Evolutionary conservation across 2,888 invertebrate species (phyloP).

Genomic region (Pilophorus perplexus): DNA sequence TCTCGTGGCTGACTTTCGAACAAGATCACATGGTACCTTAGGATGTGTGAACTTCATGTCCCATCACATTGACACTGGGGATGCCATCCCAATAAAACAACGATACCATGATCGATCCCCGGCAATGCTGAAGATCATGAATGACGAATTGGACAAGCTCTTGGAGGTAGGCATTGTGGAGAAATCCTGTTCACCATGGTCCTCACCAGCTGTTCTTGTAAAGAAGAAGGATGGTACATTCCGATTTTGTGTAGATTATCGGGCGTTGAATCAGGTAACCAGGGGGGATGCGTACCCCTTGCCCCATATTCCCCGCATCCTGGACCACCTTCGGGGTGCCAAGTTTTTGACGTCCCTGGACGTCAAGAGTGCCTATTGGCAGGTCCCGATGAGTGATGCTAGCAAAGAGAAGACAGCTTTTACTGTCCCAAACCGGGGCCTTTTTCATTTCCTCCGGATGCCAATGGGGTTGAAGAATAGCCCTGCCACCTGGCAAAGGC

Average conservation of each 20-base stretch:
- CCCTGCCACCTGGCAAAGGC: conserved; percentile 40
- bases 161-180: conserved; percentile 47
- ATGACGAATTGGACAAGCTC: too few relatives aligned
- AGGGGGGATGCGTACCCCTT: conserved; percentile 46
- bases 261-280: conserved; percentile 44
- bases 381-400: conserved; percentile 41
- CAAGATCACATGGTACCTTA: not conserved
- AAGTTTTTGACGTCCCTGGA: conserved; percentile 39
- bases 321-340: conserved; percentile 43
- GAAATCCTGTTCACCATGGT: conserved; percentile 48
- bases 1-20: not conserved
- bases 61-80: not conserved
- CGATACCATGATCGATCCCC: conserved; percentile 31
- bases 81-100: not conserved
- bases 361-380: too few relatives aligned
- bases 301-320: conserved; percentile 42
- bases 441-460: conserved; percentile 48
- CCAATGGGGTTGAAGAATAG: conserved; percentile 45
- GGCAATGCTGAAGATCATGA: conserved; percentile 44
- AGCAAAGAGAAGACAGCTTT: conserved; percentile 47
- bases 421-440: too few relatives aligned
- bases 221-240: conserved; percentile 48
- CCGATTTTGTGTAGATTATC: too few relatives aligned
- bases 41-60: not conserved
- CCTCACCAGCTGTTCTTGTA: conserved; percentile 48